phyloP scores from a whole-genome alignment of 1,140 invertebrate genomes.

The Samia ricini region DNA sequence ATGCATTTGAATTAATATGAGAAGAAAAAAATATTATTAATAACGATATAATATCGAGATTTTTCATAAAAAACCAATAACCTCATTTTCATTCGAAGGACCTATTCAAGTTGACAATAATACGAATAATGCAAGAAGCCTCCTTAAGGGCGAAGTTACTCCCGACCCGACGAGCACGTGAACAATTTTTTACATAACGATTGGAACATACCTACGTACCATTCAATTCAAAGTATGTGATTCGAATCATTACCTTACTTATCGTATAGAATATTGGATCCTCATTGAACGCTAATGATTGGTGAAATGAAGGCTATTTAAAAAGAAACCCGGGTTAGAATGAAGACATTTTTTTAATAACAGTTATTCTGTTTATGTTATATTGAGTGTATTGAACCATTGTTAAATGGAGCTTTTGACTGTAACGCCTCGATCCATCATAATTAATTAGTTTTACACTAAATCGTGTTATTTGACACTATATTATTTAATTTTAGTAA shows the following conservation, averaged over 20 bases:
- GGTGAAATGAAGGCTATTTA: slow-evolving; percentile 5
- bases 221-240: slow-evolving; percentile 9
- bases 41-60: too few relatives aligned
- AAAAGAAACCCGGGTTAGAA: neutral
- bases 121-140: neutral
- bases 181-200: slow-evolving; percentile 23
- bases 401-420: too few relatives aligned
- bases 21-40: too few relatives aligned
- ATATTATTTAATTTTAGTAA: too few relatives aligned
- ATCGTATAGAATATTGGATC: slow-evolving; percentile 9
- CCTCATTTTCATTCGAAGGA: neutral
- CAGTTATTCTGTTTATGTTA: too few relatives aligned
- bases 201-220: slow-evolving; percentile 4
- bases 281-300: neutral
- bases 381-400: too few relatives aligned
- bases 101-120: neutral
- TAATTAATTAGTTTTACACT: too few relatives aligned
- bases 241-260: slow-evolving; percentile 18
- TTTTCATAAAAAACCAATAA: neutral
- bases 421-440: too few relatives aligned
- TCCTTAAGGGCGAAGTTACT: neutral
- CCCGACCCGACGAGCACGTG: neutral
- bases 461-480: too few relatives aligned
- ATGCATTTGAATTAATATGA: too few relatives aligned
- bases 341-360: neutral